Percentiles rank a stretch among this genome's conserved stretches.
Evolutionary conservation across 2,888 invertebrate genomes (phyloP).

Genomic region (Ectropis crepuscularia): DNA sequence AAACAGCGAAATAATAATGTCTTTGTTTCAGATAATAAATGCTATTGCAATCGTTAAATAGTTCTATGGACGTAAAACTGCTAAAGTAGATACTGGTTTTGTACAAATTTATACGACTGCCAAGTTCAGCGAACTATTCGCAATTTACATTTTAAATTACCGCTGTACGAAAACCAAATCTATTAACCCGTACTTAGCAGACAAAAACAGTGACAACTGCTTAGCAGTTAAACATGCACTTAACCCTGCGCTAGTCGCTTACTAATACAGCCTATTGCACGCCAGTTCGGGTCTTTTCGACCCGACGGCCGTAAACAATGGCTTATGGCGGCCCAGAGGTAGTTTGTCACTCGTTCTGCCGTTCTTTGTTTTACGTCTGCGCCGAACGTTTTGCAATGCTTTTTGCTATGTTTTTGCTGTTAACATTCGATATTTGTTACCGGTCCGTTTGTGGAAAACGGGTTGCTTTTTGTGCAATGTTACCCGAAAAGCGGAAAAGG

Average conservation of each 20-base stretch:
- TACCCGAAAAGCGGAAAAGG: slow-evolving; percentile 3
- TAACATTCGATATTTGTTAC: slow-evolving; percentile 51
- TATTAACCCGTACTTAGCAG: slow-evolving; percentile 1
- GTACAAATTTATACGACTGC: too few species aligned
- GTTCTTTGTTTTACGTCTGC: slow-evolving; percentile 58
- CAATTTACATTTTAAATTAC: not conserved
- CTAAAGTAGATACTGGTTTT: too few species aligned
- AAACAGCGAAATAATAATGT: too few species aligned
- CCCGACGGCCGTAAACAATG: slow-evolving; percentile 56
- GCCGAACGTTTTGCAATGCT: slow-evolving; percentile 46
- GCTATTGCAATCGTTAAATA: too few species aligned
- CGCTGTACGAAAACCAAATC: slow-evolving; percentile 2
- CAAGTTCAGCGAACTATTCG: too few species aligned
- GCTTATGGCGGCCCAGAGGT: slow-evolving; percentile 45
- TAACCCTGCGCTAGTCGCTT: slow-evolving; percentile 32
- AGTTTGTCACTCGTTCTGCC: slow-evolving; percentile 63
- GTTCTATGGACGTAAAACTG: too few species aligned
- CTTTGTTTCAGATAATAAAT: too few species aligned
- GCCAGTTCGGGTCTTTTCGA: slow-evolving; percentile 41
- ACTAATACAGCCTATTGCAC: slow-evolving; percentile 42
- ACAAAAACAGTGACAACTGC: slow-evolving; percentile 22
- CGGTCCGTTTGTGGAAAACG: slow-evolving; percentile 22
- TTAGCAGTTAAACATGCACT: slow-evolving; percentile 28
- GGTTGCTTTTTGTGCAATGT: slow-evolving; percentile 22
- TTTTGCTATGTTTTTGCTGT: slow-evolving; percentile 55